Percentiles rank a stretch among this genome's conserved stretches.
These are phyloP conservation scores for Amphilophus citrinellus DNA, from an alignment of 2,113 vertebrate genomes.

Conservation along the genomic window DNA sequence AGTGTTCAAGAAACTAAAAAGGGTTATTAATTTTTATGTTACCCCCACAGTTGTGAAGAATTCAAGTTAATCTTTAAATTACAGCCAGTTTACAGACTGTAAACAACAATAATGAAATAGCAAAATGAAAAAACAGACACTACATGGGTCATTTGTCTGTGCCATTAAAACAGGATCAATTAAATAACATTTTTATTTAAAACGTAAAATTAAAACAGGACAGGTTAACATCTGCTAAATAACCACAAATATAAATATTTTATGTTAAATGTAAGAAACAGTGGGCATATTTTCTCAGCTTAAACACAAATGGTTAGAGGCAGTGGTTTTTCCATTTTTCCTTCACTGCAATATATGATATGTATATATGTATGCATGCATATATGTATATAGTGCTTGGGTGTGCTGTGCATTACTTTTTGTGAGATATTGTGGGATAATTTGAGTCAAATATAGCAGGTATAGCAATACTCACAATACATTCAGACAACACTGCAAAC, in stretches of 20 bases:
- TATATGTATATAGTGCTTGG: not conserved
- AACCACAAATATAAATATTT: no score
- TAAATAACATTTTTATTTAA: not conserved
- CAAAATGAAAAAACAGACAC: not conserved
- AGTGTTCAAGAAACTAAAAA: constrained; percentile 8
- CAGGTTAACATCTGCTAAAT: not conserved
- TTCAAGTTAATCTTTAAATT: not conserved
- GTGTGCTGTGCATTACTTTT: not conserved
- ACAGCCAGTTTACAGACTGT: not conserved
- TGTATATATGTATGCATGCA: no score
- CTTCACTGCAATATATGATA: not conserved
- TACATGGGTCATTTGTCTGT: not conserved
- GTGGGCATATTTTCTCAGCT: not conserved
- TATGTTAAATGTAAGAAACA: not conserved
- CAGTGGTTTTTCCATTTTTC: not conserved
- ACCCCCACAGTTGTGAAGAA: not conserved
- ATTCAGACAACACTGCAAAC: not conserved
- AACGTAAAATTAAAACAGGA: not conserved
- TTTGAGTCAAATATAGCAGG: not conserved
- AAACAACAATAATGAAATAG: not conserved
- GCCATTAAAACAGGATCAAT: not conserved
- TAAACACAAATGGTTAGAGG: not conserved
- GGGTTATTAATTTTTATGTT: not conserved
- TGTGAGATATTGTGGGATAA: not conserved
- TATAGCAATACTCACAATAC: not conserved